Conservation (phyloP, 2,888 invertebrate genomes). For the Drosophila demipolita region DNA sequence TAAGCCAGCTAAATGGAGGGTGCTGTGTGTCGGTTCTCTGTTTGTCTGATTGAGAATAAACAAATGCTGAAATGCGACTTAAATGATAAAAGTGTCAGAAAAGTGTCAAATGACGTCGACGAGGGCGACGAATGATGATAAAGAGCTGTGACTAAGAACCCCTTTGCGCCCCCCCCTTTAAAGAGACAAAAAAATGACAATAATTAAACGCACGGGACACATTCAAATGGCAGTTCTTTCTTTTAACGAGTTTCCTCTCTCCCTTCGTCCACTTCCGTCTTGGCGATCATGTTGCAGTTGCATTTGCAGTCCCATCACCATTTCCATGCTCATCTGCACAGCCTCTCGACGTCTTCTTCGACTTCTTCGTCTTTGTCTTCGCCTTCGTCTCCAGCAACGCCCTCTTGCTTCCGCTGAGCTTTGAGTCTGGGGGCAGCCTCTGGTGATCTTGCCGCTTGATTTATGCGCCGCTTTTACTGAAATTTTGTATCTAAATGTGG, state of each 20-base stretch:
- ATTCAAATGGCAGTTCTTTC: conserved; percentile 64
- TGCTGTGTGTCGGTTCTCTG: conserved; percentile 36
- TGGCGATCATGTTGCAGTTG: conserved; percentile 63
- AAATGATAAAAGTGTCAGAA: conserved; percentile 76
- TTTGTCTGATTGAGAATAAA: conserved; percentile 52
- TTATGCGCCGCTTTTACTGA: conserved; percentile 75
- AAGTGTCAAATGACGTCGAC: conserved; percentile 75
- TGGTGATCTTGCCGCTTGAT: conserved; percentile 74
- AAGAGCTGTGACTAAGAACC: conserved; percentile 71
- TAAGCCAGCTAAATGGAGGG: conserved; percentile 35
- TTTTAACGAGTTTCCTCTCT: conserved; percentile 13
- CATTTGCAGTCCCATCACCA: conserved; percentile 25
- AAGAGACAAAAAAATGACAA: conserved; percentile 60
- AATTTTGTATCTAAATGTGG: conserved; percentile 81
- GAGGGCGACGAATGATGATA: conserved; percentile 79
- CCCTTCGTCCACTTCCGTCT: conserved; percentile 33
- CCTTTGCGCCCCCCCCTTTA: conserved; percentile 13
- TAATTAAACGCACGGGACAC: conserved; percentile 82
- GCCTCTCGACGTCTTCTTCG: neutral
- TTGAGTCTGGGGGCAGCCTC: conserved; percentile 52
- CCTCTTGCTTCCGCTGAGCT: conserved; percentile 58
- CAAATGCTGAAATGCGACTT: conserved; percentile 72
- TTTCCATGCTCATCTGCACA: conserved; percentile 15
- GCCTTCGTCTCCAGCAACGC: conserved; percentile 45
- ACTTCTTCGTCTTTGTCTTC: conserved; percentile 14